These are phyloP conservation scores for Ypsolopha sequella DNA, from an alignment of 2,888 invertebrate genomes.

Conservation along the genomic window DNA sequence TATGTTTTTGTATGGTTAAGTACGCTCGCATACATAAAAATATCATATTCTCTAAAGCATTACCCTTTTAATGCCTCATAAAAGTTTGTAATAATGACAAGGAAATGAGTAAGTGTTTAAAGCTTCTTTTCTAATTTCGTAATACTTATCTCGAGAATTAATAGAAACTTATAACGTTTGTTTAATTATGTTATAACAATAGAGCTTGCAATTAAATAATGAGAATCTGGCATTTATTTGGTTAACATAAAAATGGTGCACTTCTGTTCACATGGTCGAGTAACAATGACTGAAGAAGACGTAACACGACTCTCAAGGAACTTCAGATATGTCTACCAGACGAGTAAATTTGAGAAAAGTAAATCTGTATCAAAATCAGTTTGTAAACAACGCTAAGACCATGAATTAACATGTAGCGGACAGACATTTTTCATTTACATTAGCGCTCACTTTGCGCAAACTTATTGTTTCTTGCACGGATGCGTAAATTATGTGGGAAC, in stretches of 20 bases:
- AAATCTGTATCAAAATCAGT: neutral
- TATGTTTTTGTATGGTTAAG: too few species aligned
- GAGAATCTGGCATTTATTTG: slow-evolving; percentile 48
- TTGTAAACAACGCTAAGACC: neutral
- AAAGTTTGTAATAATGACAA: slow-evolving; percentile 9
- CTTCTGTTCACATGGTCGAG: slow-evolving; percentile 37
- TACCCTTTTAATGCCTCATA: neutral
- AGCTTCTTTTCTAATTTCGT: slow-evolving; percentile 17
- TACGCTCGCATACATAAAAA: too few species aligned
- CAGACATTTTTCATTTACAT: neutral
- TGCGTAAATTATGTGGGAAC: slow-evolving; percentile 6
- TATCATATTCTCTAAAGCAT: too few species aligned
- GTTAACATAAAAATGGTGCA: slow-evolving; percentile 42
- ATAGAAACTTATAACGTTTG: slow-evolving; percentile 52
- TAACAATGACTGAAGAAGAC: slow-evolving; percentile 23
- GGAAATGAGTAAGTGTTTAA: slow-evolving; percentile 18
- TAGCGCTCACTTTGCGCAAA: neutral
- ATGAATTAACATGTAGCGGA: neutral
- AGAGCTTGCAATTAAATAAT: slow-evolving; percentile 59
- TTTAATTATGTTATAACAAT: slow-evolving; percentile 59
- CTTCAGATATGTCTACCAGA: neutral
- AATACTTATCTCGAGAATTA: slow-evolving; percentile 42
- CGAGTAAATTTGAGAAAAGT: neutral
- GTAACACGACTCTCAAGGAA: slow-evolving; percentile 2
- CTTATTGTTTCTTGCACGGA: slow-evolving; percentile 7